Percentiles rank a stretch among this genome's conserved stretches.
Conservation (phyloP, 2,113 vertebrate species). For the Muntiacus reevesi region DNA sequence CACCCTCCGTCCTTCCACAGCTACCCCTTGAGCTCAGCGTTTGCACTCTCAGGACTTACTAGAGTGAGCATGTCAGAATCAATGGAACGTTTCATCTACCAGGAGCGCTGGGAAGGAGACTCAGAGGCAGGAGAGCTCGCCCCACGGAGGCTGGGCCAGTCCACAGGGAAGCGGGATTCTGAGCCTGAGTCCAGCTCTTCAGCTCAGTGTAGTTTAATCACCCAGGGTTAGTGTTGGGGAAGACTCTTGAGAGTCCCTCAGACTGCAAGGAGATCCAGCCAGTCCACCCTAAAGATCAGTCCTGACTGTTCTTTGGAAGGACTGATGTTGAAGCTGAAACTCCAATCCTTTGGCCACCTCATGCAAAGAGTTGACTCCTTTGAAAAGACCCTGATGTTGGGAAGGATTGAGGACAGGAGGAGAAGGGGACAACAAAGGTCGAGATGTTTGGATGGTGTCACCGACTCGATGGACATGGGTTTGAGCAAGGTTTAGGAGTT, state of each 20-base stretch:
- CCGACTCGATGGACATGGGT: not conserved
- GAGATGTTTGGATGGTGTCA: not conserved
- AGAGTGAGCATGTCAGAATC: not conserved
- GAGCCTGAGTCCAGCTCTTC: not conserved
- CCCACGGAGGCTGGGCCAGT: not conserved
- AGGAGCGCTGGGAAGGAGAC: not conserved
- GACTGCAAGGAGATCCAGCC: not conserved
- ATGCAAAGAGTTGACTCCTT: not conserved
- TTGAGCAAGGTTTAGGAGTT: accelerated
- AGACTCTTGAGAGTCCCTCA: not conserved
- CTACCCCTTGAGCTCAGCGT: not conserved
- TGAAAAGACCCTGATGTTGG: not conserved
- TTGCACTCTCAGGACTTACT: not conserved
- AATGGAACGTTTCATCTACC: not conserved
- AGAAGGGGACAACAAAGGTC: not conserved
- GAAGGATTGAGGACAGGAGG: not conserved
- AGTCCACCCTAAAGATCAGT: not conserved
- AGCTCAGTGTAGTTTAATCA: not conserved
- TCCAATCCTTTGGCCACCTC: not conserved
- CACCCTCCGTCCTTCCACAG: not conserved
- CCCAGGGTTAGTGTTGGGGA: not conserved
- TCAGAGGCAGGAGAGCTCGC: accelerated
- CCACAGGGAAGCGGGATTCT: not conserved
- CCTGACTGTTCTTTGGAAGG: not conserved
- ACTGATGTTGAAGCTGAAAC: not conserved